Conservation (phyloP, 2,888 invertebrate genomes). For the Meiosimyza decipiens region DNA sequence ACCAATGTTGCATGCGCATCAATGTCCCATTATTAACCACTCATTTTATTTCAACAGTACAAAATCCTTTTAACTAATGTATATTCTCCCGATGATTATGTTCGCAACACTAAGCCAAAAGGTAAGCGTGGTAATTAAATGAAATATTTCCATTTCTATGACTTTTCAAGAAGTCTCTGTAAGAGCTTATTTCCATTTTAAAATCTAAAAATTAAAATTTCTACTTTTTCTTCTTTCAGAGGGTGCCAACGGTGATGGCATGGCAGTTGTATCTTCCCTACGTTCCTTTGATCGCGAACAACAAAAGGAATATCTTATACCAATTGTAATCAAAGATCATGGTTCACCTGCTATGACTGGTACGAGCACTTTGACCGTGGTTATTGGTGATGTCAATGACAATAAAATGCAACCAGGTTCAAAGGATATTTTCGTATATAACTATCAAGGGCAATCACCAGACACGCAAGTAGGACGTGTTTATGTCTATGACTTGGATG, state of each 20-base stretch:
- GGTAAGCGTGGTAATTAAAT: too few relatives aligned
- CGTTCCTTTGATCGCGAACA: conserved; percentile 95
- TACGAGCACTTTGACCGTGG: conserved; percentile 93
- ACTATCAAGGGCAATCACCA: conserved; percentile 91
- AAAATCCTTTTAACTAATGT: too few relatives aligned
- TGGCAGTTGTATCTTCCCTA: conserved; percentile 95
- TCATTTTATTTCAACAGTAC: too few relatives aligned
- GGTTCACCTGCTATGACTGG: conserved; percentile 97
- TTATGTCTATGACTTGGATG: conserved; percentile 96
- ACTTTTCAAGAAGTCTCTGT: too few relatives aligned
- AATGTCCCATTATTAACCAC: too few relatives aligned
- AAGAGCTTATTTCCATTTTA: conserved; percentile 25
- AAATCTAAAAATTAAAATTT: background rate
- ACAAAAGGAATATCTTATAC: conserved; percentile 95
- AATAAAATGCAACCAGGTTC: conserved; percentile 98
- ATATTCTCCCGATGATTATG: too few relatives aligned
- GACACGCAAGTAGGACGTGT: conserved; percentile 94
- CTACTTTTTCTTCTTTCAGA: conserved; percentile 68
- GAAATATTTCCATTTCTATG: background rate
- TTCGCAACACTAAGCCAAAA: too few relatives aligned
- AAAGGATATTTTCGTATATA: conserved; percentile 97
- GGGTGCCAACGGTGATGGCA: conserved; percentile 97
- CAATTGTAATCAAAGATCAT: conserved; percentile 96
- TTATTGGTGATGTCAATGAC: conserved; percentile 98
- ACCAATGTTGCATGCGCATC: too few relatives aligned